phyloP scores from a whole-genome alignment of 2,113 vertebrate species.

The human region DNA sequence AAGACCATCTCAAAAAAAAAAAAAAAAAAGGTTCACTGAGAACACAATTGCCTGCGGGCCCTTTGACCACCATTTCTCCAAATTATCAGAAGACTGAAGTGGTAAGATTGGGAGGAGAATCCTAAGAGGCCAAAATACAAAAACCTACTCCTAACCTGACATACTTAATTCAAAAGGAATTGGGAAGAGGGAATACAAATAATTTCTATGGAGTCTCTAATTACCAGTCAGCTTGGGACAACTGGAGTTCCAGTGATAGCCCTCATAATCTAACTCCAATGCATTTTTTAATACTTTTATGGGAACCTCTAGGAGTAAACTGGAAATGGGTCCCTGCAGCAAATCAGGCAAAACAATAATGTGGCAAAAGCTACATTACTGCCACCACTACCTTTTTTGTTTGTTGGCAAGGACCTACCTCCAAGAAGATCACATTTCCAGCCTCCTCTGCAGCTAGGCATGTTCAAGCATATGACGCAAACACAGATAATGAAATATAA shows the following conservation, averaged over 20 bases:
- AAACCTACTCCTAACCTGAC: constrained; percentile 9
- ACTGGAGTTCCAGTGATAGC: constrained; percentile 7
- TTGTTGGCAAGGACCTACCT: not conserved
- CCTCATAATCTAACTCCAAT: constrained; percentile 18
- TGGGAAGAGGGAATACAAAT: not conserved
- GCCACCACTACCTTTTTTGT: not conserved
- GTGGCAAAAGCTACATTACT: not conserved
- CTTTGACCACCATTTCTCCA: constrained; percentile 18
- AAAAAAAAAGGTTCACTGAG: not conserved
- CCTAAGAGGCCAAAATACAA: constrained; percentile 27
- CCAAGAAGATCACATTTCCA: constrained; percentile 21
- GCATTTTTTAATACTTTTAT: constrained; percentile 2
- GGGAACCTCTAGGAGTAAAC: not conserved
- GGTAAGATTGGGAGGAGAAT: not conserved
- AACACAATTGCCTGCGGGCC: not conserved
- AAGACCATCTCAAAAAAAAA: not conserved
- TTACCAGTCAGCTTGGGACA: constrained; percentile 6
- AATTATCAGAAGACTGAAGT: constrained; percentile 26
- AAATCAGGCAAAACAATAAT: constrained; percentile 18
- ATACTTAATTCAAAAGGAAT: constrained; percentile 36
- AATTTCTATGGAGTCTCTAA: not conserved
- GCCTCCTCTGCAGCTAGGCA: not conserved
- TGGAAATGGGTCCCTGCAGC: not conserved
- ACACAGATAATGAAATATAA: not conserved
- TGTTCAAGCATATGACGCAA: not conserved